Percentiles rank a stretch among this genome's conserved stretches.
These are phyloP conservation scores for Petrocephalus zakoni DNA, from an alignment of 2,113 vertebrate genomes.

Conservation along the genomic window DNA sequence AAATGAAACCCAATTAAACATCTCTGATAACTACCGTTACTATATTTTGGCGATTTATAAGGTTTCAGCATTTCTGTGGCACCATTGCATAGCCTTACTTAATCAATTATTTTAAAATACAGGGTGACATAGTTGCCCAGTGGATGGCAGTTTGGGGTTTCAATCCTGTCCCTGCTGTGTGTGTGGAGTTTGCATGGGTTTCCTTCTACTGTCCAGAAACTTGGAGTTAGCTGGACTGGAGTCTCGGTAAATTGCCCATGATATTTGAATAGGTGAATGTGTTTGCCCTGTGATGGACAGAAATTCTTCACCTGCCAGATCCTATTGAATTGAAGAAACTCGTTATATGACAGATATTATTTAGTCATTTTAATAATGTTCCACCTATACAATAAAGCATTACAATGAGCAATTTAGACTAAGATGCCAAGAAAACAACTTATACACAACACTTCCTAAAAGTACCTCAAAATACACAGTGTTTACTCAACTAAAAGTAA, in stretches of 20 bases:
- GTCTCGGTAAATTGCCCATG: neutral
- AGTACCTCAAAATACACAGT: neutral
- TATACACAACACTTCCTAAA: neutral
- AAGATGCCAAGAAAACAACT: neutral
- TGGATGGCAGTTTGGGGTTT: neutral
- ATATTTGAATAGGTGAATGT: neutral
- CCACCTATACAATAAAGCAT: neutral
- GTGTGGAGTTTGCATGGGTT: neutral
- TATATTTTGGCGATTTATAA: neutral
- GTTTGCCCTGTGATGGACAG: neutral
- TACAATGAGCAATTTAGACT: neutral
- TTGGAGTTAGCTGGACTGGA: no score
- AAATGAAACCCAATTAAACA: neutral
- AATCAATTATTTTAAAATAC: neutral
- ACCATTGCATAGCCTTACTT: neutral
- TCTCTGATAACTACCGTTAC: neutral
- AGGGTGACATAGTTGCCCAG: neutral
- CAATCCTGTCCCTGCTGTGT: neutral
- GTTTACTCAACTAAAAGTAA: neutral
- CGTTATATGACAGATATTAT: neutral
- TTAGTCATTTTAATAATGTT: neutral
- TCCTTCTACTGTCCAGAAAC: neutral
- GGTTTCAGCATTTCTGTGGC: neutral
- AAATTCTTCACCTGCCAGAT: neutral
- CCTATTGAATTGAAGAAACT: neutral